Percentiles rank a stretch among this genome's conserved stretches.
phyloP scores from a whole-genome alignment of 2,113 vertebrate genomes.

The Holacanthus passer region DNA sequence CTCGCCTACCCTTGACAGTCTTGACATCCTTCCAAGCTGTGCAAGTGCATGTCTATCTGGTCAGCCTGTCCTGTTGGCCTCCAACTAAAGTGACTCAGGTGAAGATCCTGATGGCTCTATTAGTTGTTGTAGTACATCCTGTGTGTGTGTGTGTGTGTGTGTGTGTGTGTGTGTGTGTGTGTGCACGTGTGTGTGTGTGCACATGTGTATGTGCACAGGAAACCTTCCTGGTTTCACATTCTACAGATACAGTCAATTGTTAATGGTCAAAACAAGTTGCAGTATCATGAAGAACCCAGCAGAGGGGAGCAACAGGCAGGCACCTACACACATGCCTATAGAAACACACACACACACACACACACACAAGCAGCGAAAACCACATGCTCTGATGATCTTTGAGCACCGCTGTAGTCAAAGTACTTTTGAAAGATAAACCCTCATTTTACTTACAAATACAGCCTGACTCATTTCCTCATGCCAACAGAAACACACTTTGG shows the following conservation, averaged over 20 bases:
- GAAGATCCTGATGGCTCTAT: neutral
- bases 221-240: conserved; percentile 2
- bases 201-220: neutral
- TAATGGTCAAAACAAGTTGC: conserved; percentile 53
- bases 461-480: conserved; percentile 10
- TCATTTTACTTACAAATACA: conserved; percentile 58
- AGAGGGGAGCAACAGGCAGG: conserved; percentile 78
- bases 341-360: neutral
- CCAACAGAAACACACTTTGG: neutral
- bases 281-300: conserved; percentile 76
- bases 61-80: neutral
- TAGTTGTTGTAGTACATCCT: neutral
- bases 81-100: conserved; percentile 2
- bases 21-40: conserved; percentile 15
- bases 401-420: conserved; percentile 20
- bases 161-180: neutral
- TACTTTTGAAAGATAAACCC: conserved; percentile 41
- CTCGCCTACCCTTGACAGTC: neutral
- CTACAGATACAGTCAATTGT: neutral
- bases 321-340: neutral
- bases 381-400: neutral
- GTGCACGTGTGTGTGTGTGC: neutral
- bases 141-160: neutral
- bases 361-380: neutral
- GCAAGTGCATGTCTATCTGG: neutral